Conservation (phyloP, 2,888 invertebrate species). For the Octodonta nipae region DNA sequence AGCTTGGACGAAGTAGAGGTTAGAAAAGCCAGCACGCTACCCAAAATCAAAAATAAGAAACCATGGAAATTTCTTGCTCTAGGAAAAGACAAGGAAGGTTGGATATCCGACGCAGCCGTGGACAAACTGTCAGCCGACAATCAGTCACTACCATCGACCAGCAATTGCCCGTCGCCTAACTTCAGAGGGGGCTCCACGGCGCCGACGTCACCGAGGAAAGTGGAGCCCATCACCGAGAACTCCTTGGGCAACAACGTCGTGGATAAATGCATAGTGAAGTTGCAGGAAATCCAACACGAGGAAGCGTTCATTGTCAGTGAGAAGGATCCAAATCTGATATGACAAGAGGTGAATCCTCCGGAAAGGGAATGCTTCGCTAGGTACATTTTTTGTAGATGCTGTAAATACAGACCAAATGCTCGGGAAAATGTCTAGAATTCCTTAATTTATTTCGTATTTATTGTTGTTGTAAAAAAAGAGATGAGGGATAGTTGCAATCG, state of each 20-base stretch:
- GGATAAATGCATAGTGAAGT: constrained; percentile 19
- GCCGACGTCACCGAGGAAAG: constrained; percentile 8
- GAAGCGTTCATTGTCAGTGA: constrained; percentile 17
- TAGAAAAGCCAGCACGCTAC: constrained; percentile 29
- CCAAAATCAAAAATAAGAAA: constrained; percentile 29
- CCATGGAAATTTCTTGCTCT: constrained; percentile 32
- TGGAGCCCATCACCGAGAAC: constrained; percentile 4
- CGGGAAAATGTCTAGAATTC: constrained; percentile 31
- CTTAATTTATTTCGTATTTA: no score
- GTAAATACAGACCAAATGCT: constrained; percentile 33
- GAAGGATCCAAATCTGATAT: constrained; percentile 26
- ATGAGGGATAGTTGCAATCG: no score
- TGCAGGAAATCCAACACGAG: constrained; percentile 23
- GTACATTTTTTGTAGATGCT: constrained; percentile 36
- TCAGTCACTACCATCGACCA: constrained; percentile 31
- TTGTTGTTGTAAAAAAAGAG: no score
- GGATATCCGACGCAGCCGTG: constrained; percentile 28
- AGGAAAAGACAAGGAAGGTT: constrained; percentile 29
- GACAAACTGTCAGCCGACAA: constrained; percentile 25
- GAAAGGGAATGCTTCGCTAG: constrained; percentile 32
- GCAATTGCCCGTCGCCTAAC: constrained; percentile 27
- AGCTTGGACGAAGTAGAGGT: constrained; percentile 26
- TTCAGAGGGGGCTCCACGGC: constrained; percentile 5
- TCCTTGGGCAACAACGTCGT: constrained; percentile 14
- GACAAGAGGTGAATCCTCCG: constrained; percentile 32